These are phyloP conservation scores for Xiphorhynchus elegans DNA, from an alignment of 2,113 vertebrate genomes.

Conservation along the genomic window DNA sequence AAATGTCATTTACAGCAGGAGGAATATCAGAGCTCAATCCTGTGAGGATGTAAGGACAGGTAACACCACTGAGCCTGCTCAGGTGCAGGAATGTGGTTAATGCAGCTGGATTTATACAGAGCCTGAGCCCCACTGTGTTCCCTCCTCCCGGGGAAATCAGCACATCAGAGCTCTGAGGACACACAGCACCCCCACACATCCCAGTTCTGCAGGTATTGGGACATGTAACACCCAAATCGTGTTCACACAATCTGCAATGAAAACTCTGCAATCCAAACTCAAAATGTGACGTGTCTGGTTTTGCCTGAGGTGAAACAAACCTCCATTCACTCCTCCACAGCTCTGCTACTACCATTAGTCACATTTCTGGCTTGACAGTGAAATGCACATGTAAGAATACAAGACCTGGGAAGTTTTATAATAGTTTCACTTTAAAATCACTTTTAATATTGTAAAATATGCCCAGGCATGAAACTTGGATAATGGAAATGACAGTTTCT, in stretches of 20 bases:
- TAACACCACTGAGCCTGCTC: not conserved
- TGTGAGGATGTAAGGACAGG: not conserved
- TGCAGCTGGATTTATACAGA: not conserved
- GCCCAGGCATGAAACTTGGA: not conserved
- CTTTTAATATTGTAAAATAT: not conserved
- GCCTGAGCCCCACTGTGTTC: not conserved
- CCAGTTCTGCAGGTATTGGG: not conserved
- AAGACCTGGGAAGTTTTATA: fast-evolving
- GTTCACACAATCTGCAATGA: not conserved
- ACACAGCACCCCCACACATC: fast-evolving
- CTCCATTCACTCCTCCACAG: not conserved
- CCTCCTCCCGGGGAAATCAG: not conserved
- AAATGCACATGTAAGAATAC: not conserved
- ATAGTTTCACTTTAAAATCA: not conserved
- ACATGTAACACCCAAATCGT: not conserved
- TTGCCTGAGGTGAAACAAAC: not conserved
- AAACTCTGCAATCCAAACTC: not conserved
- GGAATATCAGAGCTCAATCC: fast-evolving
- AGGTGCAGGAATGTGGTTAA: not conserved
- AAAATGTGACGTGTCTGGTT: fast-evolving
- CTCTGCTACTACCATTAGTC: not conserved
- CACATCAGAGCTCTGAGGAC: not conserved
- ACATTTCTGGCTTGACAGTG: not conserved
- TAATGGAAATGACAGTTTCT: not conserved
- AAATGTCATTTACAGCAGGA: not conserved